phyloP scores from a whole-genome alignment of 1,140 invertebrate species.

The Cydia fagiglandana region DNA sequence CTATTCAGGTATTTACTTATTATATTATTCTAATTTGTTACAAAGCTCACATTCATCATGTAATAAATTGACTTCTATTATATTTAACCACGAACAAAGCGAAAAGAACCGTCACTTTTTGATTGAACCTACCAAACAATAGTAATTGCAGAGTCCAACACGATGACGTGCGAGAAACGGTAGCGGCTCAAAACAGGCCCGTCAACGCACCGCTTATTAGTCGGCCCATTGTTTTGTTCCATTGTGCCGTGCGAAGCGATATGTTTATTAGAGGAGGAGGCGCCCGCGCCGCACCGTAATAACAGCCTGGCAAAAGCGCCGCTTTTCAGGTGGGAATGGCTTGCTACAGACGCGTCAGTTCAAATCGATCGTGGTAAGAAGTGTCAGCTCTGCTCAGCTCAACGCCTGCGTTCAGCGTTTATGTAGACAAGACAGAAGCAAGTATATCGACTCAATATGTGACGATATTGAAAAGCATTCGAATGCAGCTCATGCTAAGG shows the following conservation, averaged over 20 bases:
- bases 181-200: slow-evolving; percentile 23
- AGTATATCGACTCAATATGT: too few species aligned
- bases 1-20: neutral
- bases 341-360: neutral
- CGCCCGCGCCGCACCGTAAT: slow-evolving; percentile 13
- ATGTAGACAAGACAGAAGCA: too few species aligned
- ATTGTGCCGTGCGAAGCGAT: slow-evolving; percentile 28
- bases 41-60: too few species aligned
- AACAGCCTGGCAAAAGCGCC: slow-evolving; percentile 20
- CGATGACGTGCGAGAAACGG: slow-evolving; percentile 30
- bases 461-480: too few species aligned
- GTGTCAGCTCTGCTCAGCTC: too few species aligned
- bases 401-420: too few species aligned
- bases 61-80: neutral
- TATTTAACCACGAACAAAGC: slow-evolving; percentile 1
- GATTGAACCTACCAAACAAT: slow-evolving; percentile 27
- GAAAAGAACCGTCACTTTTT: slow-evolving; percentile 8
- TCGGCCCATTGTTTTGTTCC: slow-evolving; percentile 23
- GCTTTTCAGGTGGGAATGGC: slow-evolving; percentile 23
- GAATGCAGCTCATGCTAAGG: too few species aligned
- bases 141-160: slow-evolving; percentile 29
- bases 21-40: too few species aligned
- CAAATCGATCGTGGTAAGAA: too few species aligned
- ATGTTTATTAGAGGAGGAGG: slow-evolving; percentile 30
- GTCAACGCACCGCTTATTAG: slow-evolving; percentile 25